A percentile compares a stretch with the other conserved stretches of the same genome.
These are phyloP conservation scores for Microplitis mediator DNA, from an alignment of 1,140 invertebrate genomes.

Conservation along the genomic window DNA sequence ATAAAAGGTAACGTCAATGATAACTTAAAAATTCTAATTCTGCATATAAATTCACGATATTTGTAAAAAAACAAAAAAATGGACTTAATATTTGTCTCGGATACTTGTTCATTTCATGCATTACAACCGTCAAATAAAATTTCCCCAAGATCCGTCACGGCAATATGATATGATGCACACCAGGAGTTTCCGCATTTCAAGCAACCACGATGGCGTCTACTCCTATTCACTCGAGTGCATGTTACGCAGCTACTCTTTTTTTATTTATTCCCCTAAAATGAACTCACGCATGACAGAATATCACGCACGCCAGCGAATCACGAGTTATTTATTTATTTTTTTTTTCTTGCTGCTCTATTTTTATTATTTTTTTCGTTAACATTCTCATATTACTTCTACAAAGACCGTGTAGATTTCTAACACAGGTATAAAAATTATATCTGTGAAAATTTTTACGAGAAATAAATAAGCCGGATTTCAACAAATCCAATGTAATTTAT, in stretches of 20 bases:
- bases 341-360: background rate
- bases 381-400: background rate
- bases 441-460: background rate
- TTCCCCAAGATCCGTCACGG: background rate
- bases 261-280: background rate
- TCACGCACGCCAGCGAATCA: background rate
- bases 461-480: background rate
- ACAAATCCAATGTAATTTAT: background rate
- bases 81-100: too few relatives aligned
- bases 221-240: background rate
- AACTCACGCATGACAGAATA: constrained; percentile 1
- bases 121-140: background rate
- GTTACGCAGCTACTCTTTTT: background rate
- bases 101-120: background rate
- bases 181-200: background rate
- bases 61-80: too few relatives aligned
- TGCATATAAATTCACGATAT: too few relatives aligned
- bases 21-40: too few relatives aligned
- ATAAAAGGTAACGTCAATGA: too few relatives aligned
- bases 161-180: background rate
- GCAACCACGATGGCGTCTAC: background rate
- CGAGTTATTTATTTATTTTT: background rate
- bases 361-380: too few relatives aligned
- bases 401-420: background rate
- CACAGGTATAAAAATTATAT: background rate